These are phyloP conservation scores for Acleris holmiana DNA, from an alignment of 2,888 invertebrate species.

Conservation along the genomic window DNA sequence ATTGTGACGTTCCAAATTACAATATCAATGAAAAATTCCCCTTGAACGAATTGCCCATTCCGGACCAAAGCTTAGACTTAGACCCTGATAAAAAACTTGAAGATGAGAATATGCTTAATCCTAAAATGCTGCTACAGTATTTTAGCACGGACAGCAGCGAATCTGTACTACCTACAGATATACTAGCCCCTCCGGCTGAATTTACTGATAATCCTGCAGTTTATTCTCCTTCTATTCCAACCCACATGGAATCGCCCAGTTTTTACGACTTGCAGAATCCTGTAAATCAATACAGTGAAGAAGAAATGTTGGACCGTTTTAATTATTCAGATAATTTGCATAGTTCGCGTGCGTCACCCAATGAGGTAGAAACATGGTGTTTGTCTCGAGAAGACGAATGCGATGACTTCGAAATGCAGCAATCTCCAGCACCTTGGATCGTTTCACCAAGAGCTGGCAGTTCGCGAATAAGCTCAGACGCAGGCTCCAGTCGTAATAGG, in stretches of 20 bases:
- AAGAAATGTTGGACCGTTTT: conserved; percentile 30
- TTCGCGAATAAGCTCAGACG: conserved; percentile 31
- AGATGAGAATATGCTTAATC: conserved; percentile 59
- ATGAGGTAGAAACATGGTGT: conserved; percentile 65
- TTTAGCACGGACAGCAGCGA: conserved; percentile 44
- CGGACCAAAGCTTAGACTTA: conserved; percentile 18
- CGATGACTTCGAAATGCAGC: conserved; percentile 28
- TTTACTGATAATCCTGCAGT: conserved; percentile 51
- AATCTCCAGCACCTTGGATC: conserved; percentile 40
- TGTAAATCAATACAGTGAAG: neutral
- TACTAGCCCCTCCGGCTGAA: conserved; percentile 66
- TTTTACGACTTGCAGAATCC: neutral
- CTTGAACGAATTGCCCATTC: conserved; percentile 14
- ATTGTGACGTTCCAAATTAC: neutral
- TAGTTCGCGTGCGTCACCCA: conserved; percentile 44
- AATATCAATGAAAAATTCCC: conserved; percentile 2
- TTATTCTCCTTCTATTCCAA: conserved; percentile 40
- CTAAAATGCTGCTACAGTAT: conserved; percentile 65
- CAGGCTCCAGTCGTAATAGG: conserved; percentile 38
- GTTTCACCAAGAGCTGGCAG: conserved; percentile 7
- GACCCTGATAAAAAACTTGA: conserved; percentile 13
- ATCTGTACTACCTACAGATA: conserved; percentile 37
- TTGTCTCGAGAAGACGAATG: conserved; percentile 49
- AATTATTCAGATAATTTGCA: conserved; percentile 7
- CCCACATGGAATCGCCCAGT: neutral